phyloP scores from a whole-genome alignment of 2,113 vertebrate genomes.

The Pluvianellus socialis region DNA sequence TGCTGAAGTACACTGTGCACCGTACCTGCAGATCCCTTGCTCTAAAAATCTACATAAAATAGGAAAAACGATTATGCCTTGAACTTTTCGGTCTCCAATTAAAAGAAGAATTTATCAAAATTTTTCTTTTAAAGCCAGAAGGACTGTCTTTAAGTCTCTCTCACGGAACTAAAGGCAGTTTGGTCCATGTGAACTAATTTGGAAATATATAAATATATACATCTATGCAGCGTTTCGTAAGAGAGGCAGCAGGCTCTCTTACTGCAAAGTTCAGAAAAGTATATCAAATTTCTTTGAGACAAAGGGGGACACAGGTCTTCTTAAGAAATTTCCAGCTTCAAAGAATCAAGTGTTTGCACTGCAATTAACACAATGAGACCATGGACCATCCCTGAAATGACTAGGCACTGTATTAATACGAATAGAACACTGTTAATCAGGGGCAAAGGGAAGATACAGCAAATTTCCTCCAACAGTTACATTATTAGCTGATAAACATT shows the following conservation, averaged over 20 bases:
- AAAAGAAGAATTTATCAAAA: not conserved
- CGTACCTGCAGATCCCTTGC: conserved; percentile 95
- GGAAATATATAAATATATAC: not conserved
- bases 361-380: not conserved
- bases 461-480: not conserved
- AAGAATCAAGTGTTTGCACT: not conserved
- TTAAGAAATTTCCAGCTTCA: not conserved
- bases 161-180: not conserved
- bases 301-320: not conserved
- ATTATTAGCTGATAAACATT: not conserved
- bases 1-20: conserved; percentile 97
- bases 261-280: not conserved
- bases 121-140: not conserved
- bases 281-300: not conserved
- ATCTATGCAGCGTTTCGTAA: not conserved
- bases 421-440: not conserved
- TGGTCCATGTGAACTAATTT: not conserved
- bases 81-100: not conserved
- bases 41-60: conserved; percentile 88
- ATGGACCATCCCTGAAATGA: not conserved
- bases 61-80: conserved; percentile 46
- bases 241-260: not conserved
- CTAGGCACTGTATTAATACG: not conserved
- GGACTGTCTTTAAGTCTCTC: not conserved
- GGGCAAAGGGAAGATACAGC: not conserved